Conservation (phyloP, 2,113 vertebrate genomes). For the Pluvialis apricaria region DNA sequence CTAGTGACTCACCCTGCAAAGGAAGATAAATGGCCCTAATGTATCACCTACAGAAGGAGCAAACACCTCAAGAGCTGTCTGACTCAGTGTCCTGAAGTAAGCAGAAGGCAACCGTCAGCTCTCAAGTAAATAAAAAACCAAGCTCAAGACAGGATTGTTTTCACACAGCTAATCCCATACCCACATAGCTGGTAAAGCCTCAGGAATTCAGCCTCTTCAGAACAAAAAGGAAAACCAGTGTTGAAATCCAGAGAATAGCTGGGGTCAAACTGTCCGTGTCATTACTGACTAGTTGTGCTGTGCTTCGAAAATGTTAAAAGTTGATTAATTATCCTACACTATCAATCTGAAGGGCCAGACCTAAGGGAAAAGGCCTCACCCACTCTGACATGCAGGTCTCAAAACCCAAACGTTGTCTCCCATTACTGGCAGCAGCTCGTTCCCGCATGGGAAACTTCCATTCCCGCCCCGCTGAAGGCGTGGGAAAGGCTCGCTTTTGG, state of each 20-base stretch:
- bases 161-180: background rate
- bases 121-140: background rate
- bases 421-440: background rate
- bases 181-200: background rate
- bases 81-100: background rate
- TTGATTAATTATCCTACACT: background rate
- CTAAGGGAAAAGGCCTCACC: background rate
- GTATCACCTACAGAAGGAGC: background rate
- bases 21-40: background rate
- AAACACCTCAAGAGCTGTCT: background rate
- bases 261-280: background rate
- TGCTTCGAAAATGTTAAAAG: background rate
- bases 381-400: accelerated
- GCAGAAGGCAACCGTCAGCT: background rate
- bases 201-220: background rate
- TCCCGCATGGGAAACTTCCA: background rate
- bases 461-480: accelerated
- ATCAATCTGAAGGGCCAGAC: background rate
- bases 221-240: background rate
- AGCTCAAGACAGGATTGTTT: background rate
- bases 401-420: background rate
- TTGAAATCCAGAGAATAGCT: background rate
- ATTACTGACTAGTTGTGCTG: background rate
- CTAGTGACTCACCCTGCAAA: background rate
- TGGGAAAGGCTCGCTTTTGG: background rate